Evolutionary conservation across 2,797 vertebrate species (phyloP).

Genomic region (Merluccius polli): DNA sequence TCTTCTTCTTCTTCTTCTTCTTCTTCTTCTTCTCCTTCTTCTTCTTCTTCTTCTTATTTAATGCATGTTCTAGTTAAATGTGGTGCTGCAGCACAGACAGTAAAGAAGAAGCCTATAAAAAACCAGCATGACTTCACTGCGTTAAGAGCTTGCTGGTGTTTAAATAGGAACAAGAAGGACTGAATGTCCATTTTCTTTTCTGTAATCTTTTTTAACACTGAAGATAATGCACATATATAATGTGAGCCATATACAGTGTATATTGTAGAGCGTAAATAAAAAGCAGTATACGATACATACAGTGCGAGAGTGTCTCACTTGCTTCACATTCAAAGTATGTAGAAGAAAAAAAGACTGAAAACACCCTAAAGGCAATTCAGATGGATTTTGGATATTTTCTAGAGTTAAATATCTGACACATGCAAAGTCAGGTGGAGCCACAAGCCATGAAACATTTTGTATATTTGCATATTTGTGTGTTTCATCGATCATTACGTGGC

Average conservation of each 20-base stretch:
- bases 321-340: too few species aligned
- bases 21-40: too few species aligned
- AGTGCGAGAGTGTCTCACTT: too few species aligned
- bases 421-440: background rate
- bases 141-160: background rate
- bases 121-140: background rate
- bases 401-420: background rate
- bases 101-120: background rate
- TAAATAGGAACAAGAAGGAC: background rate
- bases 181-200: background rate
- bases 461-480: background rate
- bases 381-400: background rate
- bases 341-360: background rate
- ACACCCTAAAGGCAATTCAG: background rate
- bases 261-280: too few species aligned
- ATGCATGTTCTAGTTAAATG: too few species aligned
- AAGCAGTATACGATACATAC: background rate
- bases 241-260: background rate
- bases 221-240: too few species aligned
- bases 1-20: too few species aligned
- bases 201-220: too few species aligned
- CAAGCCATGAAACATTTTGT: background rate
- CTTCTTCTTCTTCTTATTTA: too few species aligned
- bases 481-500: background rate
- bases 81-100: background rate